Conservation (phyloP, 2,888 invertebrate species). For the Drosophila infuscata region DNA sequence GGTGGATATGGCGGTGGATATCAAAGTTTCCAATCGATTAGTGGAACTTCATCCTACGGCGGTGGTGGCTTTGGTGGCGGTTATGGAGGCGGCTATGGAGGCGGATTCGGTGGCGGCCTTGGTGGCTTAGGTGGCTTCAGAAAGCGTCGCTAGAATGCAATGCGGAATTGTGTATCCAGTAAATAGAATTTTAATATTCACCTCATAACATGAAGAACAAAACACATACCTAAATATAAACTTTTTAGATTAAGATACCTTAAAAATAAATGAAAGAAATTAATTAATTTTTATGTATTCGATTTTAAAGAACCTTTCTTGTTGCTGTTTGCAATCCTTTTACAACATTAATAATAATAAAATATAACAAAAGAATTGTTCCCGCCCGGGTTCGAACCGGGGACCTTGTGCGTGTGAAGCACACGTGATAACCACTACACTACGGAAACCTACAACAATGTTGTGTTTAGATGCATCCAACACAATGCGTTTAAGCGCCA, state of each 20-base stretch:
- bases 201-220: neutral
- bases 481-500: constrained; percentile 23
- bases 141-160: constrained; percentile 14
- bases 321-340: neutral
- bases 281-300: neutral
- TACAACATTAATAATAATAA: neutral
- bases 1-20: constrained; percentile 34
- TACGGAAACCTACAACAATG: constrained; percentile 71
- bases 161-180: neutral
- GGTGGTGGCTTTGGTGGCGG: constrained; percentile 27
- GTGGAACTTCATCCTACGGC: neutral
- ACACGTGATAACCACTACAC: constrained; percentile 84
- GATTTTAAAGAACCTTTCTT: neutral
- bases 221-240: neutral
- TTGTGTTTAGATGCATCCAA: rapidly evolving
- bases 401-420: constrained; percentile 84
- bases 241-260: neutral
- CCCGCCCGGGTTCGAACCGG: constrained; percentile 85
- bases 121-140: constrained; percentile 31
- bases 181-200: neutral
- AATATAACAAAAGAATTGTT: constrained; percentile 57
- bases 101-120: constrained; percentile 38
- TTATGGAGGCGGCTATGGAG: constrained; percentile 39
- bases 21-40: neutral
- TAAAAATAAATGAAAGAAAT: neutral